Base-by-base conservation (phyloP, 2,888 invertebrate species). In the Scrobipalpa atriplicella region DNA sequence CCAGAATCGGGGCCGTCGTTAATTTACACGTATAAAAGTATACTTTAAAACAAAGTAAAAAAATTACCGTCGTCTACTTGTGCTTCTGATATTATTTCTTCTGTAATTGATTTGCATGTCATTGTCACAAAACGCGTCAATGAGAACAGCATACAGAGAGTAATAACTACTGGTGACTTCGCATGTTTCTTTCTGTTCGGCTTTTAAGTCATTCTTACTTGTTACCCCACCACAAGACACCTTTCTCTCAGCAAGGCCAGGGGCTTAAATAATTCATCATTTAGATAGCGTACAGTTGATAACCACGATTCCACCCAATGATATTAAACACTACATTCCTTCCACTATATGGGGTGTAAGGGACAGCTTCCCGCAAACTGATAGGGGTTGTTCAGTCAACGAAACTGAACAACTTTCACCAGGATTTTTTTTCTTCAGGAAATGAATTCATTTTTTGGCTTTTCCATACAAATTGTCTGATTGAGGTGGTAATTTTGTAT, bases 151-250 rank as follows among this genome's bases (percentile, higher is more conserved):
- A 68, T 67, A 68, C 61, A 69, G 66, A 68, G 71, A 67, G 58
- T 65, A 65, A 66, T 66, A 21, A 66, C 61, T 62, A 38, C n/a
- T n/a, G 39, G 60, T 38, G 65, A 73, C 73, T 70, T 68, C 65
- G 60, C 69, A 71, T 73, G 70, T 70, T 75, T 71, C 71, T 70
- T 73, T 73, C 73, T 56, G 52, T 11, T 21, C 29, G 47, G 63
- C n/a, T 29, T 67, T 56, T 63, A 66, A 63, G 51, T 21, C 62
- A 51, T 51, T 62, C 62, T 47, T 16, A 51, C 62, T 43, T n/a
- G 29, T n/a, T n/a, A n/a, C n/a, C n/a, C n/a, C n/a, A 62, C 62
- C 16, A 36, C 62, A 13, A 1, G 18, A 2, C 8, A 10, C 63
- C 52, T 52, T 63, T 63, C 63, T 63, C 47, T 63, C 13, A 18